phyloP scores from a whole-genome alignment of 37 sponge, comb jelly and placozoan species.

The Chondrosia reniformis region DNA sequence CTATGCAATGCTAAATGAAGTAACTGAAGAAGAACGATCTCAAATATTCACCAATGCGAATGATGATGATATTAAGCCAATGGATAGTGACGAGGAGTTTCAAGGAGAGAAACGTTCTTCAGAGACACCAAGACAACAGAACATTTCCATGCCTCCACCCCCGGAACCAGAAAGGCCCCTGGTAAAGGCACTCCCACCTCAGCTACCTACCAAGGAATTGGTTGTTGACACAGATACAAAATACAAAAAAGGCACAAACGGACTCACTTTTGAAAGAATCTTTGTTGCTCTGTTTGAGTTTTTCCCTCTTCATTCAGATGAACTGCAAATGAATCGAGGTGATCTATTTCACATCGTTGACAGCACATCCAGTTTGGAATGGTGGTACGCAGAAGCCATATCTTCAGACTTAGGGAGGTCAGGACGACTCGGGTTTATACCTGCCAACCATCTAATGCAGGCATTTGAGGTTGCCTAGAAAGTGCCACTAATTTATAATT shows the following conservation, averaged over 20 bases:
- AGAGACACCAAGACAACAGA: conserved; percentile 11
- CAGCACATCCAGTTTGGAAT: conserved; percentile 19
- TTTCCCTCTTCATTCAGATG: conserved; percentile 51
- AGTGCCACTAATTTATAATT: background rate
- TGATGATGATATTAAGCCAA: background rate
- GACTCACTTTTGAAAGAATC: conserved; percentile 52
- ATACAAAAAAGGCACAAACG: conserved; percentile 36
- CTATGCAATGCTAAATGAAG: background rate
- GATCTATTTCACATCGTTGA: conserved; percentile 69
- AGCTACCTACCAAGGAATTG: conserved; percentile 19
- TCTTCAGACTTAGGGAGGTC: conserved; percentile 30
- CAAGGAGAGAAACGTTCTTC: background rate
- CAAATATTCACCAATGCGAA: conserved; percentile 2
- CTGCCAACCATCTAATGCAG: conserved; percentile 29
- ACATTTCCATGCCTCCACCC: background rate
- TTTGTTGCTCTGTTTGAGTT: conserved; percentile 81
- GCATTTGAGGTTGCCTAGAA: conserved; percentile 52
- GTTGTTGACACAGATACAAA: conserved; percentile 51
- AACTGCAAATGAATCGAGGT: conserved; percentile 65
- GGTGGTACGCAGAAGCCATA: conserved; percentile 81
- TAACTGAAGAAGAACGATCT: background rate
- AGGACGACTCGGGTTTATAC: conserved; percentile 44
- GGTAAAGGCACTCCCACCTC: conserved; percentile 19
- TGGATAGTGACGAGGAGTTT: conserved; percentile 5
- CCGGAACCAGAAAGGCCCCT: too few species aligned